A percentile compares a stretch with the other conserved stretches of the same genome.
Evolutionary conservation across 1,140 invertebrate species (phyloP).

Genomic region (Drosophila asahinai): DNA sequence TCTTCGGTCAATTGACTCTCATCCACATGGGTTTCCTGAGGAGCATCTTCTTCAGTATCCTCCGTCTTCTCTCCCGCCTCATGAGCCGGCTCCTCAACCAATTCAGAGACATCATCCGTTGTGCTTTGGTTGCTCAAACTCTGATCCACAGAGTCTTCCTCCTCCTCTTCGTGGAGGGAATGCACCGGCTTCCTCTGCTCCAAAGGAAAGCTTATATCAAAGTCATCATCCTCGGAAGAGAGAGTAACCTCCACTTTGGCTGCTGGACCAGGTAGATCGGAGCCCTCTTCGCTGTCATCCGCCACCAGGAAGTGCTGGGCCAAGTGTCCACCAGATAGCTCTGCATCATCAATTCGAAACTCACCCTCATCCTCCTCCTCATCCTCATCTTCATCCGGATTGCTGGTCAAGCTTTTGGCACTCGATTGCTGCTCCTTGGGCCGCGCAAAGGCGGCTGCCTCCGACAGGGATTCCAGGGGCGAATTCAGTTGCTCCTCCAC

Average conservation of each 20-base stretch:
- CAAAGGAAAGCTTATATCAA: constrained; percentile 68
- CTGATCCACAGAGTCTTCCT: constrained; percentile 23
- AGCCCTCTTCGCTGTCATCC: constrained; percentile 39
- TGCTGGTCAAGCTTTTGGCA: constrained; percentile 61
- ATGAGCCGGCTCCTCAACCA: constrained; percentile 62
- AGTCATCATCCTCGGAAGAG: constrained; percentile 59
- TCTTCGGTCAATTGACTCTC: constrained; percentile 54
- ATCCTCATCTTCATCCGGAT: constrained; percentile 35
- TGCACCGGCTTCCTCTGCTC: constrained; percentile 51
- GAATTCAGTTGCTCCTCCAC: constrained; percentile 60
- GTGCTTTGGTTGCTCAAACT: constrained; percentile 76
- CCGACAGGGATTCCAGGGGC: constrained; percentile 47
- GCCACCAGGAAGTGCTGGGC: constrained; percentile 77
- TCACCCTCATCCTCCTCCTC: constrained; percentile 47
- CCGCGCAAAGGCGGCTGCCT: constrained; percentile 44
- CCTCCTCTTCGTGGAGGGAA: constrained; percentile 62
- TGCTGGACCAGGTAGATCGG: constrained; percentile 1
- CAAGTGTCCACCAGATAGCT: constrained; percentile 75
- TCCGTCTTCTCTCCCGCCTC: constrained; percentile 28
- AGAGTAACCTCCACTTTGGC: constrained; percentile 28
- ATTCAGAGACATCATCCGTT: constrained; percentile 79
- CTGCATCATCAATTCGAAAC: constrained; percentile 76
- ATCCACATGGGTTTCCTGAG: constrained; percentile 19
- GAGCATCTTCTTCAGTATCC: constrained; percentile 8
- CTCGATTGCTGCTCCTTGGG: constrained; percentile 43